Evolutionary conservation across 92 coral and sea anemone genomes (phyloP).

Genomic region (Epizoanthus ramosus): DNA sequence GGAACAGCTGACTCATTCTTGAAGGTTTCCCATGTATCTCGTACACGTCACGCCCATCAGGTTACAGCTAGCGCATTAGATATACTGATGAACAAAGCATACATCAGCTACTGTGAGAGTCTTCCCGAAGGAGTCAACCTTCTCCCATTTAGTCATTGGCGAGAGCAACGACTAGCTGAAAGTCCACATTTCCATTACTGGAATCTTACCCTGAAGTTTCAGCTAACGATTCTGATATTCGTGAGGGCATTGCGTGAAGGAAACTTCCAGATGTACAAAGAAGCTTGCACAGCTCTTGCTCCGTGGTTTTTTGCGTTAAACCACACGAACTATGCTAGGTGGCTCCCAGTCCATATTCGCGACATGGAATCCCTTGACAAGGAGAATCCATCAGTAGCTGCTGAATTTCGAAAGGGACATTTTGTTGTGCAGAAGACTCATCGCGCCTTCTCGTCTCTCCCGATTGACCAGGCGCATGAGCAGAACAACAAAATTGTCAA

Average conservation of each 20-base stretch:
- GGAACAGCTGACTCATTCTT: slow-evolving; percentile 55
- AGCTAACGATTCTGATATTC: slow-evolving; percentile 57
- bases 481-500: no score
- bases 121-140: slow-evolving; percentile 37
- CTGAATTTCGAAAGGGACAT: no score
- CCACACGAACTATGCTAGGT: slow-evolving; percentile 53
- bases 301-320: slow-evolving; percentile 69
- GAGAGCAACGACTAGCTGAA: slow-evolving; percentile 32
- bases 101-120: slow-evolving; percentile 34
- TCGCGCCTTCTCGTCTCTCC: neutral
- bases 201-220: slow-evolving; percentile 56
- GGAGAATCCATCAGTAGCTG: no score
- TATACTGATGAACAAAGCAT: no score
- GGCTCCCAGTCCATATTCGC: slow-evolving; percentile 63
- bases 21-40: slow-evolving; percentile 60
- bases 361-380: slow-evolving; percentile 58
- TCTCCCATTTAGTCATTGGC: slow-evolving; percentile 39
- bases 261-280: slow-evolving; percentile 48
- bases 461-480: slow-evolving; percentile 67
- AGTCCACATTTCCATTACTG: slow-evolving; percentile 61
- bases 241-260: slow-evolving; percentile 61
- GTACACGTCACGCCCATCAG: slow-evolving; percentile 65
- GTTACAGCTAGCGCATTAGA: slow-evolving; percentile 52
- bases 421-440: no score
- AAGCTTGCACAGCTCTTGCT: slow-evolving; percentile 37